Evolutionary conservation across 1,140 invertebrate species (phyloP).

Genomic region (Dryas iulia): DNA sequence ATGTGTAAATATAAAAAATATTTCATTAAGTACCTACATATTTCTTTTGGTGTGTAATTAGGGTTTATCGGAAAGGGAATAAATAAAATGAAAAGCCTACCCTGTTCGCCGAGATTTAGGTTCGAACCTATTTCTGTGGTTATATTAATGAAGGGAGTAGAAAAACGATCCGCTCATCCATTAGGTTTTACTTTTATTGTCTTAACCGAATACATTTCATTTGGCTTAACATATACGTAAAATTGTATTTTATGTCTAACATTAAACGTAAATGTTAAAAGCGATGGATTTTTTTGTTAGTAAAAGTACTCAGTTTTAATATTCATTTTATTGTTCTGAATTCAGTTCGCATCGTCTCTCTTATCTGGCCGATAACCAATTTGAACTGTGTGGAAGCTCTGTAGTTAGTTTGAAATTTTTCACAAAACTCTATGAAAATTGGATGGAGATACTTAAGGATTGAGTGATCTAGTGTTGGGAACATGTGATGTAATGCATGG

Average conservation of each 20-base stretch:
- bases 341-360: conserved; percentile 69
- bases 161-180: conserved; percentile 18
- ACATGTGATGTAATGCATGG: conserved; percentile 89
- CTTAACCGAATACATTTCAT: conserved; percentile 14
- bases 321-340: conserved; percentile 19
- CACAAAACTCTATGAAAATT: conserved; percentile 83
- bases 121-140: conserved; percentile 6
- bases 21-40: neutral
- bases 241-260: neutral
- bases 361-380: conserved; percentile 85
- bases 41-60: neutral
- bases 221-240: conserved; percentile 12
- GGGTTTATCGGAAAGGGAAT: conserved; percentile 4
- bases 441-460: conserved; percentile 84
- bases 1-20: neutral
- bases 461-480: conserved; percentile 90
- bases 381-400: conserved; percentile 81
- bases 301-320: neutral
- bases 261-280: neutral
- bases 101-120: conserved; percentile 5
- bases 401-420: conserved; percentile 84
- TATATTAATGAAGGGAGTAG: conserved; percentile 14
- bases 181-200: conserved; percentile 22
- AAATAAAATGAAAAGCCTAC: conserved; percentile 11
- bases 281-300: neutral